Conservation (phyloP, 1,140 invertebrate genomes). For the Microplitis mediator region DNA sequence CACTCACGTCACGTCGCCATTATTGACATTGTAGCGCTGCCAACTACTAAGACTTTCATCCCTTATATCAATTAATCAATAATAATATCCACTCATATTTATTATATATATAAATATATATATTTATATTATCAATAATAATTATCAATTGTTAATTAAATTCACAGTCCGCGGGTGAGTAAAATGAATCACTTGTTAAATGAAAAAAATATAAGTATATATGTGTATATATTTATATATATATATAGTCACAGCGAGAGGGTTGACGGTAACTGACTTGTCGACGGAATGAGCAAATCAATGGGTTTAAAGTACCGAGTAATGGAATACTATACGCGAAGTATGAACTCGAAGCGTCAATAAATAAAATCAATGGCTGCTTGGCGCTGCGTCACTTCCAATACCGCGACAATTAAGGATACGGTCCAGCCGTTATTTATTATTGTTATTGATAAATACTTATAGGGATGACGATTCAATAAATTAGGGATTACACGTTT, state of each 20-base stretch:
- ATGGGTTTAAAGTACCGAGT: not conserved
- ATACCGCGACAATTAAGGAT: no score
- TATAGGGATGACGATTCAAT: not conserved
- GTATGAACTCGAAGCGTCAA: conserved; percentile 37
- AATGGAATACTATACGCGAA: not conserved
- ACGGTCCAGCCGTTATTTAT: conserved; percentile 9
- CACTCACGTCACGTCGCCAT: conserved; percentile 22
- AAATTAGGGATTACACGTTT: not conserved
- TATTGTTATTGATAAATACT: not conserved
- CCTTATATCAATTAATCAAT: not conserved
- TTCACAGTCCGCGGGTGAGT: no score
- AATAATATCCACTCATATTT: not conserved
- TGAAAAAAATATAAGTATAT: no score
- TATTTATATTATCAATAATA: no score
- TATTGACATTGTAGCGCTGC: conserved; percentile 24
- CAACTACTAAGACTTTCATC: not conserved
- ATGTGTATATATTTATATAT: no score
- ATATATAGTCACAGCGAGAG: no score
- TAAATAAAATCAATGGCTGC: conserved; percentile 44
- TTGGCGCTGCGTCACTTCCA: conserved; percentile 12
- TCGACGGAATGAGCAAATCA: not conserved
- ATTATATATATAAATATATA: no score
- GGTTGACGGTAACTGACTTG: not conserved
- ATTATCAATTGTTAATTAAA: no score
- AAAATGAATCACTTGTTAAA: no score